These are phyloP conservation scores for Paracentrotus lividus DNA, from an alignment of 53 echinoderm and acorn worm genomes.

Conservation along the genomic window DNA sequence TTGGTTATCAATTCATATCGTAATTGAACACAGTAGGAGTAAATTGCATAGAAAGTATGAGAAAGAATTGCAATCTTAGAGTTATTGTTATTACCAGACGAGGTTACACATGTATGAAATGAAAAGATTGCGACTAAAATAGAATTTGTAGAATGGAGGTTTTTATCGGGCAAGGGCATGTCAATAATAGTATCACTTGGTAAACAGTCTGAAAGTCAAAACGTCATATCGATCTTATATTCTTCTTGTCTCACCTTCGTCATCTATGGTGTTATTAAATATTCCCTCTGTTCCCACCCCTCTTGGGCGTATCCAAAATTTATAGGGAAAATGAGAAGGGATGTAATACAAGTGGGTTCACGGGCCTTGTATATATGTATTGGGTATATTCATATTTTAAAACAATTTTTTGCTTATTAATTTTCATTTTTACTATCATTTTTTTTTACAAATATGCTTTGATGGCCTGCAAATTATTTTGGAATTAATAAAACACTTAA, in stretches of 20 bases:
- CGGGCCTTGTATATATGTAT: too few species aligned
- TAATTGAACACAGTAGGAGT: background rate
- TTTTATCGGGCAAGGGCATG: slow-evolving; percentile 50
- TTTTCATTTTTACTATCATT: too few species aligned
- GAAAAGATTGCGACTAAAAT: slow-evolving; percentile 37
- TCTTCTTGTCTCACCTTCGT: slow-evolving; percentile 2
- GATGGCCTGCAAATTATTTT: too few species aligned
- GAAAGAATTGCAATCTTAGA: background rate
- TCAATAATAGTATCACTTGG: slow-evolving; percentile 53
- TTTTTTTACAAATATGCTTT: too few species aligned
- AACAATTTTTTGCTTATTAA: too few species aligned
- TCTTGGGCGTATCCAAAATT: background rate
- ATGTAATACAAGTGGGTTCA: background rate
- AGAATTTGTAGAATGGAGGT: slow-evolving; percentile 5
- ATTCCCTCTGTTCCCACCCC: background rate
- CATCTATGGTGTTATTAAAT: background rate
- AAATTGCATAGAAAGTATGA: slow-evolving; percentile 10
- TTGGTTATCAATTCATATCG: background rate
- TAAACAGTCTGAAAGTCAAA: slow-evolving; percentile 42
- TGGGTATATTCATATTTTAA: too few species aligned
- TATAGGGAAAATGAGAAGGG: background rate
- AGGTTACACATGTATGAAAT: slow-evolving; percentile 32
- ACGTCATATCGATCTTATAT: slow-evolving; percentile 22
- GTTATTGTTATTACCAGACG: slow-evolving; percentile 42
- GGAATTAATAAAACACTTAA: too few species aligned